Conservation (phyloP, 2,797 vertebrate genomes). For the Sitta carolinensis region DNA sequence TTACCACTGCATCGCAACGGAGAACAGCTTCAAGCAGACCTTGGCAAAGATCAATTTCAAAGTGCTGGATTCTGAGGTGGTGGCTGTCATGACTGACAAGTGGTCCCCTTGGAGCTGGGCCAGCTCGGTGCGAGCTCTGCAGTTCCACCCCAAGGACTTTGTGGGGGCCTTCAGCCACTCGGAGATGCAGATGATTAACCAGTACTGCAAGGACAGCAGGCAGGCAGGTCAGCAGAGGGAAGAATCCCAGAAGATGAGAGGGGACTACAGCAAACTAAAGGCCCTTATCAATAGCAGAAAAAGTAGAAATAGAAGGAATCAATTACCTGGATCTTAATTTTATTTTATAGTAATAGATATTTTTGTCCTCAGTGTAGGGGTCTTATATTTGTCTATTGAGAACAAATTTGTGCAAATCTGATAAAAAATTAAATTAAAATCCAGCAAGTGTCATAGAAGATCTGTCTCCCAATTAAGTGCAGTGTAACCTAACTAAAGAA, state of each 20-base stretch:
- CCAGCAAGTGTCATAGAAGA: slow-evolving; percentile 7
- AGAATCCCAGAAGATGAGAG: slow-evolving; percentile 80
- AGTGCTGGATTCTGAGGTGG: slow-evolving; percentile 86
- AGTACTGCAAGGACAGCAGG: slow-evolving; percentile 94
- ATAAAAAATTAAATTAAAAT: slow-evolving; percentile 18
- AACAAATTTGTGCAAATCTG: slow-evolving; percentile 53
- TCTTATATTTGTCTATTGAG: slow-evolving; percentile 51
- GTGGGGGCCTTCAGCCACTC: slow-evolving; percentile 87
- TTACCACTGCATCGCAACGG: slow-evolving; percentile 94
- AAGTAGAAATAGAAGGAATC: slow-evolving; percentile 93
- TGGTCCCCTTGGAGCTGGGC: slow-evolving; percentile 89
- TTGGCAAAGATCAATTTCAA: slow-evolving; percentile 93
- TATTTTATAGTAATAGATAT: background rate
- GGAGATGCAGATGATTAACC: slow-evolving; percentile 90
- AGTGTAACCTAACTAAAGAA: slow-evolving; percentile 56
- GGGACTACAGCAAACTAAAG: slow-evolving; percentile 93
- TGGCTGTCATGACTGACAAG: slow-evolving; percentile 87
- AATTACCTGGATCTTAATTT: slow-evolving; percentile 83
- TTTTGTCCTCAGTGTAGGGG: slow-evolving; percentile 33
- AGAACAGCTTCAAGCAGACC: slow-evolving; percentile 95
- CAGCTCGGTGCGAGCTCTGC: slow-evolving; percentile 75
- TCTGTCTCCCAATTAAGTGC: slow-evolving; percentile 32
- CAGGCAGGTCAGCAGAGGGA: slow-evolving; percentile 81
- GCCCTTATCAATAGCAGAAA: slow-evolving; percentile 91
- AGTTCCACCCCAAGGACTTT: slow-evolving; percentile 87